Evolutionary conservation across 2,113 vertebrate species (phyloP).

Genomic region (Eudyptes chrysolophus): DNA sequence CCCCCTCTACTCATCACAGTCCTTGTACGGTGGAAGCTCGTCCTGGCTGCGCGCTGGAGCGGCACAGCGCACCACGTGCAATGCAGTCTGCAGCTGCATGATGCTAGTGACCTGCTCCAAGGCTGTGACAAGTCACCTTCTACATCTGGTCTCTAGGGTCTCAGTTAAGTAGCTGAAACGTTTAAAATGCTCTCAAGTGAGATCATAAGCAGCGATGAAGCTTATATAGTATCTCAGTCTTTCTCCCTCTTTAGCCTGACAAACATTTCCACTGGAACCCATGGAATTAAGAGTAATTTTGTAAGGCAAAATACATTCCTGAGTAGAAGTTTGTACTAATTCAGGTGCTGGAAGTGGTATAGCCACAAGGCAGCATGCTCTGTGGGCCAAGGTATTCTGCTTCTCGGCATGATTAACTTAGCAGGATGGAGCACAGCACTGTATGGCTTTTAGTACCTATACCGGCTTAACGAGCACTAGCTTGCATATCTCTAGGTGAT

Average conservation of each 20-base stretch:
- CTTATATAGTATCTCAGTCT: neutral
- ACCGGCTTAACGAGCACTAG: neutral
- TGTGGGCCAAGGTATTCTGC: neutral
- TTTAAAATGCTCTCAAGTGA: neutral
- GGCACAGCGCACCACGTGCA: neutral
- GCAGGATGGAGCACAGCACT: neutral
- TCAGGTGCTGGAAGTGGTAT: neutral
- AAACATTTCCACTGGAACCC: neutral
- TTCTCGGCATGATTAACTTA: neutral
- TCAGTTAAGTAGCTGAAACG: neutral
- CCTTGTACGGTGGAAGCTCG: fast-evolving
- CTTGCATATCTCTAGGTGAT: neutral
- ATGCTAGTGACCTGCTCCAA: neutral
- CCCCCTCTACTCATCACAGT: neutral
- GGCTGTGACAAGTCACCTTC: neutral
- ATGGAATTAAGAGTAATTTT: neutral
- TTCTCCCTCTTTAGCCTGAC: neutral
- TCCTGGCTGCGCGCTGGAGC: neutral
- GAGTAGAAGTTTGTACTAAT: neutral
- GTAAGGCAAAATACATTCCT: constrained; percentile 4
- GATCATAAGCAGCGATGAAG: neutral
- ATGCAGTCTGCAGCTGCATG: neutral
- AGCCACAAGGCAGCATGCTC: neutral
- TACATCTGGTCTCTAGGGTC: neutral
- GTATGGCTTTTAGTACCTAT: neutral